Percentiles rank a stretch among this genome's conserved stretches.
These are phyloP conservation scores for Ophioderma brevispina DNA, from an alignment of 35 echinoderm and acorn worm species.

Conservation along the genomic window DNA sequence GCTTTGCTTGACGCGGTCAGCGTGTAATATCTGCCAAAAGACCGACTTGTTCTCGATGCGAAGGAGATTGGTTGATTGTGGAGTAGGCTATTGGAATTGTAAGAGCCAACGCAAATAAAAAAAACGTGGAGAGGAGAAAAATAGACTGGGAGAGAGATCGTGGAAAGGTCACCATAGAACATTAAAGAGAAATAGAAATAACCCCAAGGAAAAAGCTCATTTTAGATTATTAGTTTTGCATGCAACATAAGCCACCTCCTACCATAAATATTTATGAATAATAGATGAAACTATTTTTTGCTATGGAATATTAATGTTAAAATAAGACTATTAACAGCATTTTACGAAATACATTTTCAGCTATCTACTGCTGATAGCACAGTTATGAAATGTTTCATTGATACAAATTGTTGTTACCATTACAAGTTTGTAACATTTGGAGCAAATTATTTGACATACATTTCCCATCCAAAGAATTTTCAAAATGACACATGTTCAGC, in stretches of 20 bases:
- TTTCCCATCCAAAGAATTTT: too few species aligned
- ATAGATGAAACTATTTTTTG: background rate
- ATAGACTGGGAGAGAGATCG: background rate
- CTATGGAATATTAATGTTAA: background rate
- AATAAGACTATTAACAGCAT: too few species aligned
- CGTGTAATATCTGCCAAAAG: background rate
- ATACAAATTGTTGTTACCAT: too few species aligned
- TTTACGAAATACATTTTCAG: too few species aligned
- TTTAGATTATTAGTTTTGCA: background rate
- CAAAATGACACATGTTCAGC: too few species aligned
- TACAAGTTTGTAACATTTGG: too few species aligned
- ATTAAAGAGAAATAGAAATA: too few species aligned
- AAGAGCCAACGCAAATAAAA: background rate
- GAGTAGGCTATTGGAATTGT: background rate
- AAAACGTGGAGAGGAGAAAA: background rate
- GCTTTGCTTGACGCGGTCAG: constrained; percentile 10
- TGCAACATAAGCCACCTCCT: background rate
- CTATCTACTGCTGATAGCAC: too few species aligned
- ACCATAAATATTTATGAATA: background rate
- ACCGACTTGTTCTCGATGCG: background rate
- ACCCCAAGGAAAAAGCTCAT: background rate
- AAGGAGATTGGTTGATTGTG: background rate
- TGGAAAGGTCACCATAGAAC: background rate
- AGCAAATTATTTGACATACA: too few species aligned
- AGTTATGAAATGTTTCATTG: too few species aligned